These are phyloP conservation scores for Habropoda laboriosa DNA, from an alignment of 1,140 invertebrate species.

Conservation along the genomic window DNA sequence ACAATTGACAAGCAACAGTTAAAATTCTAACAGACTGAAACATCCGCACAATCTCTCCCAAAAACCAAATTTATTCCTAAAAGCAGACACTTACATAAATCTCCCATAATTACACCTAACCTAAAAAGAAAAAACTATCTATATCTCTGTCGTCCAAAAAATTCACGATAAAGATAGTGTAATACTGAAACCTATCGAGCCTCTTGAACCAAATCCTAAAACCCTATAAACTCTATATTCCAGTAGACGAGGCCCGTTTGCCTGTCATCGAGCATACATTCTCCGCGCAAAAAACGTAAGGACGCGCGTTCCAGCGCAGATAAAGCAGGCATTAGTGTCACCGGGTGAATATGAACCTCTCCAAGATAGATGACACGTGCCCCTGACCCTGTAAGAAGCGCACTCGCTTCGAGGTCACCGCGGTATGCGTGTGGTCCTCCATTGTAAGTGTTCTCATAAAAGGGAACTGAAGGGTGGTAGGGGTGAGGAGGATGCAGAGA, in stretches of 20 bases:
- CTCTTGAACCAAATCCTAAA: background rate
- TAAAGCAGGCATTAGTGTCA: constrained; percentile 75
- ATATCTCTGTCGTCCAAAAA: no score
- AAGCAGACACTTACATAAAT: no score
- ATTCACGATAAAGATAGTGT: no score
- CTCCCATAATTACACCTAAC: no score
- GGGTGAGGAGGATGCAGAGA: background rate
- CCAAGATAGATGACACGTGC: constrained; percentile 75
- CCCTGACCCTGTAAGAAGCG: constrained; percentile 64
- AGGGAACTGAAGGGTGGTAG: no score
- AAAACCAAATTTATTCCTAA: no score
- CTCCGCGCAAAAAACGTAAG: background rate
- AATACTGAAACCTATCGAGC: no score
- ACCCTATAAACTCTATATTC: background rate
- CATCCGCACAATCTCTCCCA: no score
- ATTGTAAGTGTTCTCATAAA: constrained; percentile 63
- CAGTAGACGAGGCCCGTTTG: background rate
- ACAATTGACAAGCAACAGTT: no score
- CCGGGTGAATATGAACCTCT: constrained; percentile 72
- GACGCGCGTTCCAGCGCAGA: constrained; percentile 31
- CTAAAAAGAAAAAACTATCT: no score
- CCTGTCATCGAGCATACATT: constrained; percentile 25
- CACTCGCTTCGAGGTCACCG: constrained; percentile 63
- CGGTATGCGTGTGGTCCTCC: constrained; percentile 78
- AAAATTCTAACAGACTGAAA: no score